phyloP scores from a whole-genome alignment of 2,113 vertebrate genomes.

The Mugil cephalus region DNA sequence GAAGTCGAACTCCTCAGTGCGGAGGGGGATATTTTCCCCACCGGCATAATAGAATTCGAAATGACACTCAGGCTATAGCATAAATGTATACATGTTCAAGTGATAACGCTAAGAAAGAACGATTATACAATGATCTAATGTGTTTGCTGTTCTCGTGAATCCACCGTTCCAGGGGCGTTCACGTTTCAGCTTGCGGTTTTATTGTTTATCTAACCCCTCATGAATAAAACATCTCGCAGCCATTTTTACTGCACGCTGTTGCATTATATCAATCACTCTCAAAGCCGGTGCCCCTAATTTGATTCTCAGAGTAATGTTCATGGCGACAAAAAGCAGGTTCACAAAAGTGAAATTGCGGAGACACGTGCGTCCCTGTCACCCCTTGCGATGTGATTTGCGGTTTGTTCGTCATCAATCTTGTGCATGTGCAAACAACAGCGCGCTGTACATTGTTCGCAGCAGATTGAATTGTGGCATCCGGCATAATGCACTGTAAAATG shows the following conservation, averaged over 20 bases:
- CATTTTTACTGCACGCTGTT: conserved; percentile 65
- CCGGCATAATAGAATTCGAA: conserved; percentile 40
- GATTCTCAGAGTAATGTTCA: conserved; percentile 72
- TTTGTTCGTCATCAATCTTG: conserved; percentile 62
- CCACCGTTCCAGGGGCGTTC: conserved; percentile 45
- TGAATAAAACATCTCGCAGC: conserved; percentile 76
- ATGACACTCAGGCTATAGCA: conserved; percentile 29
- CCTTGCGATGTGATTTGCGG: conserved; percentile 49
- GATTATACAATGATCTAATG: conserved; percentile 52
- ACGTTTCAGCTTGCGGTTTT: conserved; percentile 53
- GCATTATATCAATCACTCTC: conserved; percentile 76
- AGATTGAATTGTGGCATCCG: conserved; percentile 49
- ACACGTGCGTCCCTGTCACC: conserved; percentile 46
- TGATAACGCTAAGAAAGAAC: conserved; percentile 46
- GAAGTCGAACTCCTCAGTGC: conserved; percentile 53
- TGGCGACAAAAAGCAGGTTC: conserved; percentile 56
- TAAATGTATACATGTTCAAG: conserved; percentile 31
- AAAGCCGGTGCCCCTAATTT: conserved; percentile 63
- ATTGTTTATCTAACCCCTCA: conserved; percentile 73
- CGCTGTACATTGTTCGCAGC: conserved; percentile 38
- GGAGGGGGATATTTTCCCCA: not conserved
- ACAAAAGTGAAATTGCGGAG: conserved; percentile 52
- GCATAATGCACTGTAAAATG: conserved; percentile 17
- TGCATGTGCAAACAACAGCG: conserved; percentile 4
- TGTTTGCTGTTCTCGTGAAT: conserved; percentile 51